Evolutionary conservation across 1,140 invertebrate genomes (phyloP).

Genomic region (Chymomyza costata): DNA sequence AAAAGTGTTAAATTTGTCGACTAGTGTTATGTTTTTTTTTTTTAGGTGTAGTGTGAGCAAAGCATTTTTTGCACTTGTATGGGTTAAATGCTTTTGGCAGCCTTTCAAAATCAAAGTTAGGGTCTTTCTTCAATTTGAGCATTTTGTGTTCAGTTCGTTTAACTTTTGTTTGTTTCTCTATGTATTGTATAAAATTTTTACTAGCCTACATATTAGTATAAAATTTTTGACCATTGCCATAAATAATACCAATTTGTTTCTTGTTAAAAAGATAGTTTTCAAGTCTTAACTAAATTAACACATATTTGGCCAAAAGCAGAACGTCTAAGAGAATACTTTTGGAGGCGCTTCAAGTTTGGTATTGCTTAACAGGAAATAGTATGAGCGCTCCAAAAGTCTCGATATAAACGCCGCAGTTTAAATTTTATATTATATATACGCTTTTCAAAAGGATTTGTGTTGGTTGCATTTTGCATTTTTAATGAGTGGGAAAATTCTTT

Average conservation of each 20-base stretch:
- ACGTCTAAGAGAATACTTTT: background rate
- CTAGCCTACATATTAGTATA: conserved; percentile 64
- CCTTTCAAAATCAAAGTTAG: conserved; percentile 34
- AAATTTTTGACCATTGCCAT: conserved; percentile 44
- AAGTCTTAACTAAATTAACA: conserved; percentile 42
- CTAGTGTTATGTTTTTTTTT: conserved; percentile 16
- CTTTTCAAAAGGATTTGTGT: too few relatives aligned
- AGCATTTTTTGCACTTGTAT: conserved; percentile 50
- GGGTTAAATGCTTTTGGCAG: conserved; percentile 54
- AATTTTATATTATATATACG: too few relatives aligned
- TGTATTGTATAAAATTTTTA: conserved; percentile 63
- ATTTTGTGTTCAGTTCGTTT: conserved; percentile 35
- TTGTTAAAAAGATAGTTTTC: conserved; percentile 4
- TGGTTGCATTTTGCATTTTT: too few relatives aligned
- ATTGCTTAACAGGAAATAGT: too few relatives aligned
- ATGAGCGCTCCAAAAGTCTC: too few relatives aligned
- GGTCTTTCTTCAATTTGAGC: conserved; percentile 35
- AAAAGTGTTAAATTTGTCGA: too few relatives aligned
- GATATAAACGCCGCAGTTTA: too few relatives aligned
- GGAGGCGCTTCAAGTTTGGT: too few relatives aligned
- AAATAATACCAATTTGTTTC: conserved; percentile 55
- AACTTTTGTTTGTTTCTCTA: conserved; percentile 10
- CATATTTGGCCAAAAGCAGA: conserved; percentile 19
- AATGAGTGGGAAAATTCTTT: too few relatives aligned
- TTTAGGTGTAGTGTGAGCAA: conserved; percentile 34